Base-by-base conservation (phyloP, 2,113 vertebrate species). In the Chlorocebus sabaeus region DNA sequence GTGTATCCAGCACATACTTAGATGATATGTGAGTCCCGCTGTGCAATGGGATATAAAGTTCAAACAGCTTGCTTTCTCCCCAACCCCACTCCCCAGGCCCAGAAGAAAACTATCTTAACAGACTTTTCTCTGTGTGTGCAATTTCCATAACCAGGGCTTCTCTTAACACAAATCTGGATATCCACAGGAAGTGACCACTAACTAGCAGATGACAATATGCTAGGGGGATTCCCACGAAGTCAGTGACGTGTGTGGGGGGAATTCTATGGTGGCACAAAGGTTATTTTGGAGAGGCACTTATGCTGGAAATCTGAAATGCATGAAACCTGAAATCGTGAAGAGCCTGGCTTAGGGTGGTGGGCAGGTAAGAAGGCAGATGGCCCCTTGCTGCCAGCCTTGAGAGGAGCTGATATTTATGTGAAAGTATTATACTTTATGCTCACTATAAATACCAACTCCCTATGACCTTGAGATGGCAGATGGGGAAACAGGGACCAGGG, bases 151-250 rank as follows among this genome's bases (percentile, higher is more conserved):
- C 11, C 8, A 59, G 38, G 23, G 27, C 68, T 93, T 59, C 61
- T 81, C 18, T 70, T 64, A 45, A 12, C 67, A 10, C 76, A 45
- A 80, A 10, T 13, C 1, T 8, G 20, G 32, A 27, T 43, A 8
- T 32, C 81, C 2, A 0, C n/a, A 52, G 70, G 30, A 64, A 52
- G 68, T 7, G 18, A 12, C 35, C 25, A 9, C 2, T 61, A 13
- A n/a, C 2, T 25, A 2, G 76, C 18, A 48, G 35, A n/a, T 5
- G 30, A 4, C 3, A 0, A 0, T 12, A 7, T 40, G 18, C 32
- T 14, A 0, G 9, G 18, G 73, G 61, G 61, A 68, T 25, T 1
- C n/a, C 0, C 7, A 12, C 8, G 0, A 3, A 9, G 32, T 50
- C 8, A 2, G 8, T 2, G 52, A 27, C 0, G 1, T 55, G 22